A percentile compares a stretch with the other conserved stretches of the same genome.
These are phyloP conservation scores for Drosophila acutilabella DNA, from an alignment of 2,888 invertebrate genomes.

Conservation along the genomic window DNA sequence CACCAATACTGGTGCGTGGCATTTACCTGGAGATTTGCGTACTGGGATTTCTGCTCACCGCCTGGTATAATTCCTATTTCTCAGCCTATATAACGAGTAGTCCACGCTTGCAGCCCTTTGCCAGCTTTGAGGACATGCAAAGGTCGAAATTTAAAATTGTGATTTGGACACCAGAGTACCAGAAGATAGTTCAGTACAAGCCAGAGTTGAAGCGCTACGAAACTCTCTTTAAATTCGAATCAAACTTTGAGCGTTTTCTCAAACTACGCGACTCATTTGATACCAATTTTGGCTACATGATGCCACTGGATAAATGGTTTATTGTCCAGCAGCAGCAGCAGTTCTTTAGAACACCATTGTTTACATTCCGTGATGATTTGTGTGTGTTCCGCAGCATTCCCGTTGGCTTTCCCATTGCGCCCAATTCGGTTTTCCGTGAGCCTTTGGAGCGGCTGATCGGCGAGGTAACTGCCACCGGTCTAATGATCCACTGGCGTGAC, in stretches of 20 bases:
- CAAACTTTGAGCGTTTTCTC: slow-evolving; percentile 8
- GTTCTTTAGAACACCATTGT: slow-evolving; percentile 49
- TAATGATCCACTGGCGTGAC: slow-evolving; percentile 42
- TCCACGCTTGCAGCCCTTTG: slow-evolving; percentile 32
- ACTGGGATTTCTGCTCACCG: slow-evolving; percentile 73
- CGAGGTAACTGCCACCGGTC: slow-evolving; percentile 44
- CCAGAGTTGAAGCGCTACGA: neutral
- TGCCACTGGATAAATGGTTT: slow-evolving; percentile 51
- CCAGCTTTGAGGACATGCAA: slow-evolving; percentile 4
- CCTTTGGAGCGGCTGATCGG: slow-evolving; percentile 43
- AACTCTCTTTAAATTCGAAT: slow-evolving; percentile 6
- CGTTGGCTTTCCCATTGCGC: slow-evolving; percentile 14
- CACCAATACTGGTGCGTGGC: slow-evolving; percentile 17
- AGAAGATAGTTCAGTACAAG: slow-evolving; percentile 10
- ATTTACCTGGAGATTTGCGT: slow-evolving; percentile 66
- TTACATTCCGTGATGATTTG: slow-evolving; percentile 24
- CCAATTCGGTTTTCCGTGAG: slow-evolving; percentile 33
- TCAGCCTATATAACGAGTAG: slow-evolving; percentile 58
- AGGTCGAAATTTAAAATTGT: slow-evolving; percentile 11
- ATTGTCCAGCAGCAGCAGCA: slow-evolving; percentile 41
- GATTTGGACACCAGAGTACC: slow-evolving; percentile 15
- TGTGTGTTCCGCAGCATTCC: slow-evolving; percentile 10
- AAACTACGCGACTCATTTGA: slow-evolving; percentile 20
- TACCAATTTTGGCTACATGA: slow-evolving; percentile 25
- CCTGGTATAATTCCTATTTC: slow-evolving; percentile 74